A percentile compares a stretch with the other conserved stretches of the same genome.
These are phyloP conservation scores for Panzeria rudis DNA, from an alignment of 2,888 invertebrate species.

Conservation along the genomic window DNA sequence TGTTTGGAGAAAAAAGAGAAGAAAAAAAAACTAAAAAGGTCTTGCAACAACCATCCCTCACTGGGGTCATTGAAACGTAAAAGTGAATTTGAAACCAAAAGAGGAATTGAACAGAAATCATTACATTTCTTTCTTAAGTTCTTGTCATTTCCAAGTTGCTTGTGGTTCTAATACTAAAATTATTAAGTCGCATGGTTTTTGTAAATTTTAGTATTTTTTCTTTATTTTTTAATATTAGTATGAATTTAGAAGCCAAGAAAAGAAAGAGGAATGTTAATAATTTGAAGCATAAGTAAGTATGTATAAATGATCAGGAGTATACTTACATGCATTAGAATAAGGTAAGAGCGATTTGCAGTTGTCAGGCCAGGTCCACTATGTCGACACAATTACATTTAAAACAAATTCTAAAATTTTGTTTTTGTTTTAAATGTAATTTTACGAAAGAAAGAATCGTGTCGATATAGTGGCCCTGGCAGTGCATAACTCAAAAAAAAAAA, in stretches of 20 bases:
- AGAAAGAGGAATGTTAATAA: neutral
- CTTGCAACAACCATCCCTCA: conserved; percentile 20
- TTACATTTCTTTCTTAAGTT: neutral
- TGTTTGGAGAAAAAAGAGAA: neutral
- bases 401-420: no score
- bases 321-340: neutral
- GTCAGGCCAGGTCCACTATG: no score
- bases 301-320: neutral
- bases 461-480: no score
- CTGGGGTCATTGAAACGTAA: conserved; percentile 41
- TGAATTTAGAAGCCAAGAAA: neutral
- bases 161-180: neutral
- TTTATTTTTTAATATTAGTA: neutral
- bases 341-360: neutral
- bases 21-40: neutral
- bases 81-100: conserved; percentile 37
- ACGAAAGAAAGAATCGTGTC: no score
- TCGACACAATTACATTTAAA: no score
- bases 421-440: no score
- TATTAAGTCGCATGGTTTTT: conserved; percentile 5
- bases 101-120: conserved; percentile 35
- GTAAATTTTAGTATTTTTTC: conserved; percentile 3
- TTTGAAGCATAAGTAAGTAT: neutral
- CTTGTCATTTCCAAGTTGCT: neutral
- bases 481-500: no score